A percentile compares a stretch with the other conserved stretches of the same genome.
Evolutionary conservation across 2,888 invertebrate genomes (phyloP).

Genomic region (Polydrusus cervinus): DNA sequence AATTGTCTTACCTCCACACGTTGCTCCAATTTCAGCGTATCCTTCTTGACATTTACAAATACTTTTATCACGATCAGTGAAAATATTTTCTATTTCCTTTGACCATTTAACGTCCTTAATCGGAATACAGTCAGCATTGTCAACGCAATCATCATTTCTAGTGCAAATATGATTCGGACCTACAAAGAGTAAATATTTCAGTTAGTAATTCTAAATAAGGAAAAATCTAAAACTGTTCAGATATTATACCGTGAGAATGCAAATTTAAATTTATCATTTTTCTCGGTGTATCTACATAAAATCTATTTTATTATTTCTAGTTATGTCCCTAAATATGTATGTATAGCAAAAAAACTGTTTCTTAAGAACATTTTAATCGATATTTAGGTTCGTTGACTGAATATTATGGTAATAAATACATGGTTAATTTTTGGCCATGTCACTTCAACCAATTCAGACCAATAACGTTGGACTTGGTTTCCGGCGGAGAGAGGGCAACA

Average conservation of each 20-base stretch:
- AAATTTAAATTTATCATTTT: neutral
- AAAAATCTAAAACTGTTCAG: too few species aligned
- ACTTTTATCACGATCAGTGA: conserved; percentile 49
- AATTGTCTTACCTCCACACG: conserved; percentile 59
- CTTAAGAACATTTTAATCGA: conserved; percentile 13
- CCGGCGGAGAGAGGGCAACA: too few species aligned
- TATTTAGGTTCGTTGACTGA: conserved; percentile 32
- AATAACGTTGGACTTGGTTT: neutral
- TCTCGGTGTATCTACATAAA: neutral
- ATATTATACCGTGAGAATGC: too few species aligned
- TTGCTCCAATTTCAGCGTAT: conserved; percentile 55
- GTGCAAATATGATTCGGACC: conserved; percentile 67
- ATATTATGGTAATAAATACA: conserved; percentile 31
- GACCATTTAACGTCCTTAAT: conserved; percentile 58
- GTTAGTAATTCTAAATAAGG: too few species aligned
- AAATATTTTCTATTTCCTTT: conserved; percentile 45
- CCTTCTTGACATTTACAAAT: conserved; percentile 64
- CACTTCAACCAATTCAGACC: conserved; percentile 3
- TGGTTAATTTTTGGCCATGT: conserved; percentile 20
- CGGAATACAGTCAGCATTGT: conserved; percentile 64
- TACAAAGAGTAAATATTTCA: conserved; percentile 58
- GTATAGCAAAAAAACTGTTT: conserved; percentile 1
- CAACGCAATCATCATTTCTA: conserved; percentile 66
- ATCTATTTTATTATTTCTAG: neutral
- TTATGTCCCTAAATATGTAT: neutral